phyloP scores from a whole-genome alignment of 2,888 invertebrate species.

The Hirudinaria manillensis region DNA sequence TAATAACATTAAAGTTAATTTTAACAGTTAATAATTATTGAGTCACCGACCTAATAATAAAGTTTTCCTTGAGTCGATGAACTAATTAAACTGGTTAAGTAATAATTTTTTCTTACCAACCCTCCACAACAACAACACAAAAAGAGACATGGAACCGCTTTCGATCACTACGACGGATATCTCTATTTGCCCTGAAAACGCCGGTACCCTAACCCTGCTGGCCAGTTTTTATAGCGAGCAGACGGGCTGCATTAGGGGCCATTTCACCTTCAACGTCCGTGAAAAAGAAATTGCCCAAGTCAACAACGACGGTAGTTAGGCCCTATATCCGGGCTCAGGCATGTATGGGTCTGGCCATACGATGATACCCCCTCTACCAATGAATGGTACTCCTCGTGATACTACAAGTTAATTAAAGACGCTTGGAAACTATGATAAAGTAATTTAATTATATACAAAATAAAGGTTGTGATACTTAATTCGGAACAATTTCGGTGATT shows the following conservation, averaged over 20 bases:
- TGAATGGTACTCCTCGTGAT: too few relatives aligned
- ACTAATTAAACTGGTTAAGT: too few relatives aligned
- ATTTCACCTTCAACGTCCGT: neutral
- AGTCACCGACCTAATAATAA: neutral
- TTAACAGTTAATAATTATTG: neutral
- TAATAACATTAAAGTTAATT: neutral
- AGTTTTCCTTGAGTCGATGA: too few relatives aligned
- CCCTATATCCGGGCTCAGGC: neutral
- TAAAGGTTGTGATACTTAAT: too few relatives aligned
- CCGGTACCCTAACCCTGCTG: neutral
- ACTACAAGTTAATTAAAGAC: too few relatives aligned
- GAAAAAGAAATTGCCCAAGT: neutral
- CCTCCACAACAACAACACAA: too few relatives aligned
- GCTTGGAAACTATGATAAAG: too few relatives aligned
- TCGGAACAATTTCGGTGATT: too few relatives aligned
- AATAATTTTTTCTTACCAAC: too few relatives aligned
- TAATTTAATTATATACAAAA: too few relatives aligned
- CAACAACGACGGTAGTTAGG: neutral
- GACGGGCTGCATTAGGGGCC: constrained; percentile 8
- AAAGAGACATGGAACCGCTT: constrained; percentile 26
- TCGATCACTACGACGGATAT: neutral
- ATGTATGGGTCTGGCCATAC: neutral
- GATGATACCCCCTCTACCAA: too few relatives aligned
- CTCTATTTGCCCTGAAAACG: neutral
- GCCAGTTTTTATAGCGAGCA: constrained; percentile 24